Evolutionary conservation across 1,140 invertebrate genomes (phyloP), one percentile per base, ranked within the genome.

Genomic region (Anastrepha ludens): DNA sequence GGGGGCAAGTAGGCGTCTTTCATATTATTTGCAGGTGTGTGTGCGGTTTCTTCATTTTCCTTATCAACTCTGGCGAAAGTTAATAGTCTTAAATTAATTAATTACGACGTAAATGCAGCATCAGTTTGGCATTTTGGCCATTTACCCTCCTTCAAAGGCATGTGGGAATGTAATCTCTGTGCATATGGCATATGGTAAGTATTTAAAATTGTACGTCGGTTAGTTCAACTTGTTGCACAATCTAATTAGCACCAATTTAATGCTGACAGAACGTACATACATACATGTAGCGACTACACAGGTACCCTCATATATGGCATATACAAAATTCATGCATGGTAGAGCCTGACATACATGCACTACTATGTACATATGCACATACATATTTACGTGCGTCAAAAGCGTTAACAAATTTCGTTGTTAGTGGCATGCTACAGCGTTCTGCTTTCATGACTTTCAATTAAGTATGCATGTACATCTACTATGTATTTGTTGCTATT

Each of bases 171-270:
- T 2, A 55, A 47, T 4, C 41, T 2, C 39, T 2, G 4, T 17
- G 5, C 67, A 44, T 41, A 47, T 39, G 15, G 3, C 15, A 70
- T 15, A 44, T 44, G 67, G 9, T 41, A 44, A 29, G 13, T 11
- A 44, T 55, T 47, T 81, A 55, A 55, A 55, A 17, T 55, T 55
- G n/a, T 58, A 13, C 55, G 44, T 81, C 7, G n/a, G n/a, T 50
- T n/a, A 81, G 44, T 81, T 55, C 17, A 81, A 55, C 74, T 55
- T 81, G 74, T 81, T 81, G 74, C 74, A 55, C 74, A 81, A 81
- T 81, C 47, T 81, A 50, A 81, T 81, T 55, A 55, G 47, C 17
- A 81, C 74, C 47, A 81, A 81, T n/a, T 55, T 50, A n/a, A 81
- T 81, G 47, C 47, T 81, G 74, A 55, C 55, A n/a, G 17, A 29